These are phyloP conservation scores for Microcebus murinus DNA, from an alignment of 2,113 vertebrate species.

Conservation along the genomic window DNA sequence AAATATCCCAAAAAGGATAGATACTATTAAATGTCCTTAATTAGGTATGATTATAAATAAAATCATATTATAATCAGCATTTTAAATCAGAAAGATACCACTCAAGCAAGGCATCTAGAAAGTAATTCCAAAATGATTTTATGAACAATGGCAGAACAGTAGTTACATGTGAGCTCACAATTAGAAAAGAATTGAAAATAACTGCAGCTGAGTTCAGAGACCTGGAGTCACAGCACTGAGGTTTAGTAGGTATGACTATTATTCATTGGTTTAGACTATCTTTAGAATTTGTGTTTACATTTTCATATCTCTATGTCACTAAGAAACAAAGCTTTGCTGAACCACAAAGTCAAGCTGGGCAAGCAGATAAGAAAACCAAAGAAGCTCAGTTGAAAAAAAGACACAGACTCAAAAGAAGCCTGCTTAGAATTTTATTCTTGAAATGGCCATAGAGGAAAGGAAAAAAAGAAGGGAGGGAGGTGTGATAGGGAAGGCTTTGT, in stretches of 20 bases:
- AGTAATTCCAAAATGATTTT: slow-evolving; percentile 24
- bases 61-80: neutral
- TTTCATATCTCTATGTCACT: neutral
- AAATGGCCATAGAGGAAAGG: neutral
- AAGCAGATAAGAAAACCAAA: neutral
- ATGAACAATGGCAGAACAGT: neutral
- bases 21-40: neutral
- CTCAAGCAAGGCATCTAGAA: neutral
- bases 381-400: neutral
- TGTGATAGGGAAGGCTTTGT: neutral
- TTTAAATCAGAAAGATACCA: neutral
- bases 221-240: neutral
- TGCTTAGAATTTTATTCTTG: neutral
- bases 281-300: neutral
- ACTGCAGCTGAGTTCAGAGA: neutral
- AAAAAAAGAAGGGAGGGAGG: neutral
- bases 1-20: slow-evolving; percentile 53
- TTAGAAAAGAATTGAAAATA: neutral
- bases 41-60: slow-evolving; percentile 30
- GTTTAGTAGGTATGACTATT: neutral
- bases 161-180: neutral
- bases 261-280: neutral
- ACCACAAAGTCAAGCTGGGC: no score
- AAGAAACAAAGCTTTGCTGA: neutral
- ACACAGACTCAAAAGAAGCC: neutral